Conservation (phyloP, 2,113 vertebrate genomes). For the Callipepla squamata region DNA sequence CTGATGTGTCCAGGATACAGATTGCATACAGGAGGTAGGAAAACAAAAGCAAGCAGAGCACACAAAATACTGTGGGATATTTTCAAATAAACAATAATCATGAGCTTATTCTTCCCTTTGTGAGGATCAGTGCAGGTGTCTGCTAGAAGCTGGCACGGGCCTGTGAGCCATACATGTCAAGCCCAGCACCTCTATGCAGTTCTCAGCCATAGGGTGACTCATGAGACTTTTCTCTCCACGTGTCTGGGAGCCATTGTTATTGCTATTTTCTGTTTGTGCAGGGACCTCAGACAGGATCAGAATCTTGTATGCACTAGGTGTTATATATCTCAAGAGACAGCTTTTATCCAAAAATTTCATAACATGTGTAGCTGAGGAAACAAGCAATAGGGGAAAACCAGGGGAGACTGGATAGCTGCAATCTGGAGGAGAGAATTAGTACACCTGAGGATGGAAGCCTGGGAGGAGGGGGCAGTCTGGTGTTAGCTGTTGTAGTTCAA, state of each 20-base stretch:
- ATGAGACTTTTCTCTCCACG: neutral
- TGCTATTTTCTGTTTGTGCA: neutral
- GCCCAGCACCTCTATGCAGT: neutral
- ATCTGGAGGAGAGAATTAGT: neutral
- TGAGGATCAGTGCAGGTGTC: neutral
- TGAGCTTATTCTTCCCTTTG: neutral
- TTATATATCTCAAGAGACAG: fast-evolving
- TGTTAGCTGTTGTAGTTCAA: too few species aligned
- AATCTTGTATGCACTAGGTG: neutral
- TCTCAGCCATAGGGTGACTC: neutral
- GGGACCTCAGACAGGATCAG: neutral
- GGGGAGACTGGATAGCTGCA: neutral
- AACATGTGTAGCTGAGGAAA: neutral
- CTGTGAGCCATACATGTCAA: neutral
- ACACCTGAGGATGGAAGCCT: neutral
- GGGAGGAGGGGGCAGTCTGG: neutral
- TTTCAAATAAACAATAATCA: neutral
- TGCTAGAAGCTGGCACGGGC: neutral
- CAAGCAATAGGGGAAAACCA: neutral
- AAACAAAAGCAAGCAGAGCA: neutral
- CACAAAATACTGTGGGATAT: neutral
- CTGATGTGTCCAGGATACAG: too few species aligned
- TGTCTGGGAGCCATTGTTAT: neutral
- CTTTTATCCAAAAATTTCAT: neutral
- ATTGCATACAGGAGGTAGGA: neutral